Percentiles rank a stretch among this genome's conserved stretches.
phyloP scores from a whole-genome alignment of 2,113 vertebrate genomes.

The Cynopterus brachyotis region DNA sequence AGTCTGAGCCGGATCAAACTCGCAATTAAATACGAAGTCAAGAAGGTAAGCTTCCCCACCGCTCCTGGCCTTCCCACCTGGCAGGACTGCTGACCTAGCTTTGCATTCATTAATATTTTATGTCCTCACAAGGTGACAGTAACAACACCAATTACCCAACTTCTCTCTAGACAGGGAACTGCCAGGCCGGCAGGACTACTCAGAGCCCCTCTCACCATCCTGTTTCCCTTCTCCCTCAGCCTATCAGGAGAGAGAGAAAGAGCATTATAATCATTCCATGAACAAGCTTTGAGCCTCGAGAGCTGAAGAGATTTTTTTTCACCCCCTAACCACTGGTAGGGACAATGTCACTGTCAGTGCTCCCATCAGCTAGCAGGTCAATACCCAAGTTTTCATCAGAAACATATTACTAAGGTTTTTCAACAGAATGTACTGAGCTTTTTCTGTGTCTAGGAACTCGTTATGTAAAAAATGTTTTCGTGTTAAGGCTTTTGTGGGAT shows the following conservation, averaged over 20 bases:
- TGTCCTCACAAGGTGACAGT: neutral
- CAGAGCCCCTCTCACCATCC: neutral
- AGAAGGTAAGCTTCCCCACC: slow-evolving; percentile 89
- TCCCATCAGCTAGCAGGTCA: neutral
- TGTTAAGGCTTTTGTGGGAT: neutral
- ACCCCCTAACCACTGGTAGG: neutral
- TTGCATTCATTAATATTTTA: neutral
- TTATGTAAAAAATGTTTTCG: neutral
- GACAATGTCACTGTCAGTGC: neutral
- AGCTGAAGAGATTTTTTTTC: neutral
- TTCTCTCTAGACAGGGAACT: neutral
- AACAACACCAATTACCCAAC: neutral
- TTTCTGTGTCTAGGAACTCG: neutral
- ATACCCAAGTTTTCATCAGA: neutral
- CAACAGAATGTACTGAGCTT: neutral
- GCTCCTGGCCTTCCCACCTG: neutral
- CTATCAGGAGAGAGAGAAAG: neutral
- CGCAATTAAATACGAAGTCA: slow-evolving; percentile 98
- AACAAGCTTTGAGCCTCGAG: neutral
- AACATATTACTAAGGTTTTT: neutral
- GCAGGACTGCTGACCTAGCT: neutral
- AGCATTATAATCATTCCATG: neutral
- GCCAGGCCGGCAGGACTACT: neutral
- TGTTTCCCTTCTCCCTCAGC: neutral
- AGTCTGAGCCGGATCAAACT: slow-evolving; percentile 96